Base-by-base conservation (phyloP, 2,888 invertebrate genomes). In the Leucoma salicis region DNA sequence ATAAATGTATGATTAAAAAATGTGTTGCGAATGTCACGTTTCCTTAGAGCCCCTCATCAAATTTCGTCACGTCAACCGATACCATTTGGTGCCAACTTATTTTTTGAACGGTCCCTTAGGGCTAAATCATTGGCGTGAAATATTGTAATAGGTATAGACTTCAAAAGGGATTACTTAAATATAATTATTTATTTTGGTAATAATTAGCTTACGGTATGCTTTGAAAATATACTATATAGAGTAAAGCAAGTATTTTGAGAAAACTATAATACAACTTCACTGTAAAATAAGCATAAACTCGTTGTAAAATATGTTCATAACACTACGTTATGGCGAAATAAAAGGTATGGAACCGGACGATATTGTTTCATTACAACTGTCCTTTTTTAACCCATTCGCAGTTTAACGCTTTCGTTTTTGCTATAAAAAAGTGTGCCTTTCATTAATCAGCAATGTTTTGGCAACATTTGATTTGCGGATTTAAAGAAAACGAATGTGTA, bases 261-360 rank as follows among this genome's bases (percentile, higher is more conserved):
- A n/a, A 21, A 21, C 21, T 8, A 4, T 21, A 21, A 5, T 21
- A 21, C 8, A n/a, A n/a, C n/a, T n/a, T n/a, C n/a, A 21, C 21
- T 21, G 8, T 21, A 21, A 3, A 5, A 27, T 27, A n/a, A 27
- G 12, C 2, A n/a, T 27, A 27, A 27, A 11, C 27, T 27, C 5
- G 12, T 12, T 31, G 14, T 4, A 13, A 12, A 32, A 47, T 46
- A 48, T 54, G 48, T 54, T 49, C 54, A 39, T 60, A 55, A 54
- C 53, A 29, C 41, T 43, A 46, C 47, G 52, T 66, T 67, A 66
- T 64, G 51, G 53, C 74, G 69, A 70, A 72, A 35, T 10, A 73
- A 74, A 62, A 40, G 35, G 54, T 36, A 55, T 38, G 27, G 57
- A 51, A 21, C 42, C 29, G 10, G 5, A 44, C 42, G 28, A 39